Percentiles rank a stretch among this genome's conserved stretches.
phyloP scores from a whole-genome alignment of 2,797 vertebrate species.

The Ispidina lecontei region DNA sequence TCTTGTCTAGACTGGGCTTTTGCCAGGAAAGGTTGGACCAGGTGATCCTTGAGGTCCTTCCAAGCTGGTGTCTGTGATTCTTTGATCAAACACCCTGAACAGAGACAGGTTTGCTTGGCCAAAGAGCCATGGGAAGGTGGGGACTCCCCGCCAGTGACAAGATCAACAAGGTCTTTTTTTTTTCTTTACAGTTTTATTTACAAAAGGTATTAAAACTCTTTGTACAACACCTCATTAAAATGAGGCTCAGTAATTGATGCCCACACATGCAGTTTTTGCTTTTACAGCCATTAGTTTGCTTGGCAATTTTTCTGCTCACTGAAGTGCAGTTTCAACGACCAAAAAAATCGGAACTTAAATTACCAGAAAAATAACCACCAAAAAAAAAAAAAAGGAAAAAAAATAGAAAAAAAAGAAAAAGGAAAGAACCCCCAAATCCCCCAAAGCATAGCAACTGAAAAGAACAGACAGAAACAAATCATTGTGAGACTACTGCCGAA shows the following conservation, averaged over 20 bases:
- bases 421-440: conserved; percentile 44
- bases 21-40: not conserved
- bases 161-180: not conserved
- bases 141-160: not conserved
- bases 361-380: not conserved
- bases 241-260: conserved; percentile 91
- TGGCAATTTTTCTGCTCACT: conserved; percentile 87
- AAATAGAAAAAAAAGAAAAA: conserved; percentile 4
- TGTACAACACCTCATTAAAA: conserved; percentile 94
- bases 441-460: conserved; percentile 68
- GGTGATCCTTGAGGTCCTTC: not conserved
- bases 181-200: conserved; percentile 99
- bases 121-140: not conserved
- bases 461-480: conserved; percentile 75
- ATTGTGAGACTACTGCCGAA: conserved; percentile 82
- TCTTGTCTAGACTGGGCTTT: not conserved
- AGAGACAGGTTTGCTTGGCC: not conserved
- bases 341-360: conserved; percentile 75
- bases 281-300: conserved; percentile 90
- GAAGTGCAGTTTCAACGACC: conserved; percentile 87
- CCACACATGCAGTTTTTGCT: conserved; percentile 94
- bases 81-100: not conserved
- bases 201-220: conserved; percentile 99
- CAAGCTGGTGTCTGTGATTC: not conserved
- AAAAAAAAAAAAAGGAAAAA: not conserved